Evolutionary conservation across 2,113 vertebrate species (phyloP).

Genomic region (Cyanoderma ruficeps): DNA sequence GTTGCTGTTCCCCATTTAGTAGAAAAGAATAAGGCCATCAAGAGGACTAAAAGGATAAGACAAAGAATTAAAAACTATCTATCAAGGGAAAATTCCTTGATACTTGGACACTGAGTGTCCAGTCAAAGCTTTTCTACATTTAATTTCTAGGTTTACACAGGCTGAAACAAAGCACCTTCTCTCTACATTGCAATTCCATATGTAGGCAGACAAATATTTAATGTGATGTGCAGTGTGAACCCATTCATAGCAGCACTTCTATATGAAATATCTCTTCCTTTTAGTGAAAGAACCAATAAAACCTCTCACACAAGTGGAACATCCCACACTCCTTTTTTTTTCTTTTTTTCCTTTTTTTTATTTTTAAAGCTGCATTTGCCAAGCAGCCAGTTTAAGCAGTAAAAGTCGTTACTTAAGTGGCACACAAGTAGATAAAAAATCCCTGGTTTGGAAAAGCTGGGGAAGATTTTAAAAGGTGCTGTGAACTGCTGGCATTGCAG

Average conservation of each 20-base stretch:
- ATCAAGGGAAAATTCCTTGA: not conserved
- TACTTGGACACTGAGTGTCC: not conserved
- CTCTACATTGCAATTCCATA: not conserved
- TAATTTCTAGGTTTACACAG: not conserved
- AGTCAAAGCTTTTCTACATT: not conserved
- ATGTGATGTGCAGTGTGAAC: not conserved
- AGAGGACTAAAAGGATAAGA: not conserved
- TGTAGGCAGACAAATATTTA: not conserved
- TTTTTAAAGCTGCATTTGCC: not conserved
- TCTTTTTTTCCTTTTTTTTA: fast-evolving
- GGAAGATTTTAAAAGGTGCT: not conserved
- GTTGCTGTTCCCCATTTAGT: not conserved
- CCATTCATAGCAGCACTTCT: not conserved
- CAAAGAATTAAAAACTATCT: not conserved
- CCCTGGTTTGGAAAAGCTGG: not conserved
- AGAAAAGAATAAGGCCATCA: not conserved
- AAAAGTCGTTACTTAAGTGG: not conserved
- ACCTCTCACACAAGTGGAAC: not conserved
- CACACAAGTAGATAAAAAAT: not conserved
- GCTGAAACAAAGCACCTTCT: not conserved
- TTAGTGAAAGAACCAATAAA: not conserved
- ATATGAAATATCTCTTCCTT: not conserved
- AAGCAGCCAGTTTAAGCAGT: not conserved
- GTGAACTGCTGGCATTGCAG: not conserved
- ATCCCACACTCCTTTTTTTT: fast-evolving